Percentiles rank a stretch among this genome's conserved stretches.
Conservation (phyloP, 2,888 invertebrate genomes). For the Acrobeloides nanus region DNA sequence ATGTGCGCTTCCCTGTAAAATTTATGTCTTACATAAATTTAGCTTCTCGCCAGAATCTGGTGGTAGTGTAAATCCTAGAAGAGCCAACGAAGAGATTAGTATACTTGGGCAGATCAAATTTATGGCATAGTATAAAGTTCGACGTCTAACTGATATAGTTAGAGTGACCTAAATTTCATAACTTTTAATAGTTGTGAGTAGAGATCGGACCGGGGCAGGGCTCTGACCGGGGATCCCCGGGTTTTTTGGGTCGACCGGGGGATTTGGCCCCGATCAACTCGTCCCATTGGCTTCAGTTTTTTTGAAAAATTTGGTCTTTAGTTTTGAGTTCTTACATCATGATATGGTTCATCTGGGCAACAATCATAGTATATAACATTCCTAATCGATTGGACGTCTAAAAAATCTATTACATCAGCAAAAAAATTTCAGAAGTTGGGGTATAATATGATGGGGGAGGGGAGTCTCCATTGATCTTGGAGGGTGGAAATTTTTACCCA, state of each 20-base stretch:
- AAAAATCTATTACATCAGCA: no score
- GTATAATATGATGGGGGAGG: conserved; percentile 2
- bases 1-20: no score
- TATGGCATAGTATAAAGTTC: conserved; percentile 89
- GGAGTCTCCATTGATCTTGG: no score
- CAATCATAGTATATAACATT: conserved; percentile 50
- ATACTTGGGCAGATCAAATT: conserved; percentile 98
- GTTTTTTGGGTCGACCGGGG: no score
- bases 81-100: conserved; percentile 94
- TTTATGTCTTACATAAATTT: conserved; percentile 79
- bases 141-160: conserved; percentile 85
- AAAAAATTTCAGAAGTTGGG: no score
- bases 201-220: no score
- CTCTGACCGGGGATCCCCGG: no score
- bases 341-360: conserved; percentile 38
- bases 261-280: no score
- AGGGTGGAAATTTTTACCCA: no score
- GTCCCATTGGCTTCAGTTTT: no score
- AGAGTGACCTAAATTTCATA: conserved; percentile 97
- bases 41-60: conserved; percentile 98
- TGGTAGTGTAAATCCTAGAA: conserved; percentile 93
- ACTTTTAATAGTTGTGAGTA: no score
- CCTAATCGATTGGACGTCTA: conserved; percentile 31
- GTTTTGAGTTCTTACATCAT: conserved; percentile 95
- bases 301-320: no score